These are phyloP conservation scores for Dasypolia templi DNA, from an alignment of 2,888 invertebrate genomes.

Conservation along the genomic window DNA sequence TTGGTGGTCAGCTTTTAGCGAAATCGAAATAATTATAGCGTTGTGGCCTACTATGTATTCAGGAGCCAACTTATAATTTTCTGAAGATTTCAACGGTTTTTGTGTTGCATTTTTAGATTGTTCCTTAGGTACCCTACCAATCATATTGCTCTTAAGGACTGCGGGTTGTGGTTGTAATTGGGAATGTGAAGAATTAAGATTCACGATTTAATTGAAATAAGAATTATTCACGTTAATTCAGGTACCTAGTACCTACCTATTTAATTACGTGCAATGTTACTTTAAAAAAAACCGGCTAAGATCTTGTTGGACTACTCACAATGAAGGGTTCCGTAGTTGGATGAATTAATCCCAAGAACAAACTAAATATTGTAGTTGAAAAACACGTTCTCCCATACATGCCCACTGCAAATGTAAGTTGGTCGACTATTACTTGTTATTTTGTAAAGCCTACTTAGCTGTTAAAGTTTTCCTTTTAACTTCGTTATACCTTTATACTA, in stretches of 20 bases:
- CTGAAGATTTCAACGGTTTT: not conserved
- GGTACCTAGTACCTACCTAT: not conserved
- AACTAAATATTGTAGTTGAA: too few relatives aligned
- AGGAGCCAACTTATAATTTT: constrained; percentile 19
- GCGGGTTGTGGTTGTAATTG: not conserved
- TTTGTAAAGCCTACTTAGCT: too few relatives aligned
- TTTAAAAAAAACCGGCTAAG: too few relatives aligned
- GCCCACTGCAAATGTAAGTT: too few relatives aligned
- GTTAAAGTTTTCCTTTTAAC: too few relatives aligned
- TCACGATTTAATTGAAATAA: constrained; percentile 1
- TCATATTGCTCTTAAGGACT: not conserved
- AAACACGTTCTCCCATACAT: too few relatives aligned
- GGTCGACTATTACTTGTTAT: too few relatives aligned
- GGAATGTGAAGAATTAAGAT: not conserved
- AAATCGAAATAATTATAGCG: constrained; percentile 6
- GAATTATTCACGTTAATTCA: not conserved
- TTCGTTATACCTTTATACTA: too few relatives aligned
- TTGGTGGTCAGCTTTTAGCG: not conserved
- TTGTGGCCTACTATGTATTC: constrained; percentile 10
- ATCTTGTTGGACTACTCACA: too few relatives aligned
- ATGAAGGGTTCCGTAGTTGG: too few relatives aligned
- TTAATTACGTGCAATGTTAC: not conserved
- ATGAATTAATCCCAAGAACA: too few relatives aligned
- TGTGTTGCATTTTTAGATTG: not conserved
- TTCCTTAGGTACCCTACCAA: not conserved